Base-by-base conservation (phyloP, 2,797 vertebrate genomes). In the Pipistrellus pipistrellus region DNA sequence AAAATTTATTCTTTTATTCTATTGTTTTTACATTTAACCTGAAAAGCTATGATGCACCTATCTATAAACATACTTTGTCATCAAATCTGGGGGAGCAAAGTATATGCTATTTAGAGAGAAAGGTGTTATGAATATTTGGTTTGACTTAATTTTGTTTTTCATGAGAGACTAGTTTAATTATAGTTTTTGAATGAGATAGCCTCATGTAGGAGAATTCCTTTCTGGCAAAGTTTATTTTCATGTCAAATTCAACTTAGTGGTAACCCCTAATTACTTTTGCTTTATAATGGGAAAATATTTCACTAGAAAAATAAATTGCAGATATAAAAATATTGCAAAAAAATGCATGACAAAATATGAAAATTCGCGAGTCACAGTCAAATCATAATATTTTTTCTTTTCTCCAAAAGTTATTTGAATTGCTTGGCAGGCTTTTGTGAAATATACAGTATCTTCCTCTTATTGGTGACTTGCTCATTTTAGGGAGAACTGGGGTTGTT, bases 401-500 rank as follows among this genome's bases (percentile, higher is more conserved):
- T 72, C 64, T 83, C 44, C 32, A 35, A 25, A 90, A 76, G 27
- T 51, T 88, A 88, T 96, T 73, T 91, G 91, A 96, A 96, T 75
- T 97, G 51, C 46, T 86, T 90, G 82, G 90, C 72, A 93, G 84
- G 41, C 11, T 85, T 95, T 59, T 85, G 85, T 87, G 27, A 91
- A 84, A 27, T 82, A 21, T 92, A 91, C 30, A 59, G 84, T 90
- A 83, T 85, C 80, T 80, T 87, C 80, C 88, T 96, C 73, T 73
- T 88, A 77, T 66, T 62, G 93, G 30, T 30, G 66, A 77, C 92
- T 96, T 92, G 20, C 95, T 97, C 85, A 84, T 78, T 94, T 97
- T 46, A 96, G 87, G 91, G 62, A 97, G 85, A 95, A 91, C 51
- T 93, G 59, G 76, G 85, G 94, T 96, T 87, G 80, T 71, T 96